phyloP scores from a whole-genome alignment of 2,113 vertebrate genomes.

The Toxotes chatareus region DNA sequence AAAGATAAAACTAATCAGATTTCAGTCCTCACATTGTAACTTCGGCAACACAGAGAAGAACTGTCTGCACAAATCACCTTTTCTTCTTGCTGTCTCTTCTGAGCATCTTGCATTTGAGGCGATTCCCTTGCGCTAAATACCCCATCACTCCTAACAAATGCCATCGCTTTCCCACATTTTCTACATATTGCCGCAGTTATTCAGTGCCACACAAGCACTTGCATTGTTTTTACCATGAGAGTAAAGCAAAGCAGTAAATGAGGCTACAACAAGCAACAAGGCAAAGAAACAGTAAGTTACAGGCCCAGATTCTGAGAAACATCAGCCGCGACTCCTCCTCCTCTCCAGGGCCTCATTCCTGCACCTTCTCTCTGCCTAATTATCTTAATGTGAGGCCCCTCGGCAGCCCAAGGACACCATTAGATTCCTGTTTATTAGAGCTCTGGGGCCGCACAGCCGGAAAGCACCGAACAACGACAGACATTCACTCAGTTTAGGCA shows the following conservation, averaged over 20 bases:
- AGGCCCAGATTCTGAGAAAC: constrained; percentile 30
- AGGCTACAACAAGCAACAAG: constrained; percentile 22
- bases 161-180: constrained; percentile 4
- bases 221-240: neutral
- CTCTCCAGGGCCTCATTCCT: constrained; percentile 55
- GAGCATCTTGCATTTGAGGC: constrained; percentile 17
- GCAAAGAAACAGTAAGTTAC: constrained; percentile 27
- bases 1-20: neutral
- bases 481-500: constrained; percentile 49
- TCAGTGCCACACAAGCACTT: neutral
- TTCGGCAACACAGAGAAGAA: neutral
- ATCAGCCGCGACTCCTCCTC: constrained; percentile 30
- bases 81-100: constrained; percentile 8
- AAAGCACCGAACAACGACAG: constrained; percentile 56
- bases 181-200: neutral
- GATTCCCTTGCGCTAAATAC: constrained; percentile 11
- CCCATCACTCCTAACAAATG: constrained; percentile 4
- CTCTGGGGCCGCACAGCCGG: constrained; percentile 48
- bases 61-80: neutral
- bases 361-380: constrained; percentile 73
- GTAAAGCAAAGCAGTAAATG: constrained; percentile 12
- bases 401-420: constrained; percentile 70
- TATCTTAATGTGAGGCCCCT: constrained; percentile 74
- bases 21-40: neutral
- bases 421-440: constrained; percentile 76